phyloP scores from a whole-genome alignment of 2,888 invertebrate species.

The Operophtera brumata region DNA sequence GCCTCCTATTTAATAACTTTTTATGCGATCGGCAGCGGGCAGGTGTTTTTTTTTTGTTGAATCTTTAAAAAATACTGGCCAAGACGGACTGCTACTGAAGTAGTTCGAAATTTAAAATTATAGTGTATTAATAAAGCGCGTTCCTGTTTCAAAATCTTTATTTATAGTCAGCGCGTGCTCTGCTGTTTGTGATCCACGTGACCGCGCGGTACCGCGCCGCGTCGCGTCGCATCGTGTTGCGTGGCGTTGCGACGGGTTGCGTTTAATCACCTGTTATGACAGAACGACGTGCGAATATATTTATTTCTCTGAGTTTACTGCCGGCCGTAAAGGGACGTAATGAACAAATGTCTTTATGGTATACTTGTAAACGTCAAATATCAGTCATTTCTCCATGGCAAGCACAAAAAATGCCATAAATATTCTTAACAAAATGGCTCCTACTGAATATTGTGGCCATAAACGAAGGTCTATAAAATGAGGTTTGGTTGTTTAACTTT shows the following conservation, averaged over 20 bases:
- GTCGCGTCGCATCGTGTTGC: conserved; percentile 38
- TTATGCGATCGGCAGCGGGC: conserved; percentile 59
- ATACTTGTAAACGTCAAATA: conserved; percentile 75
- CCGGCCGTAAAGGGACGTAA: conserved; percentile 66
- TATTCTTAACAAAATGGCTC: conserved; percentile 75
- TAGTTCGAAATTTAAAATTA: conserved; percentile 75
- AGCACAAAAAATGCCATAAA: conserved; percentile 74
- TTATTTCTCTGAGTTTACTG: conserved; percentile 58
- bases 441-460: conserved; percentile 77
- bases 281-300: conserved; percentile 66
- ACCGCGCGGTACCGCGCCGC: conserved; percentile 16
- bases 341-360: conserved; percentile 75
- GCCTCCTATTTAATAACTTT: conserved; percentile 79
- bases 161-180: conserved; percentile 67
- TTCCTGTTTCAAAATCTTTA: conserved; percentile 64
- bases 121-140: conserved; percentile 71
- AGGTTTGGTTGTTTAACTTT: conserved; percentile 74
- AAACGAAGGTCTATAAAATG: conserved; percentile 73
- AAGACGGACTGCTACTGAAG: conserved; percentile 71
- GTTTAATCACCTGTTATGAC: conserved; percentile 56
- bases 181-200: conserved; percentile 29
- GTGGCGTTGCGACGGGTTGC: conserved; percentile 38
- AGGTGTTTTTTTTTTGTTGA: conserved; percentile 66
- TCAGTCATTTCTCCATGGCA: conserved; percentile 65
- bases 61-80: conserved; percentile 54